phyloP scores from a whole-genome alignment of 2,888 invertebrate genomes.

The Corythucha ciliata region DNA sequence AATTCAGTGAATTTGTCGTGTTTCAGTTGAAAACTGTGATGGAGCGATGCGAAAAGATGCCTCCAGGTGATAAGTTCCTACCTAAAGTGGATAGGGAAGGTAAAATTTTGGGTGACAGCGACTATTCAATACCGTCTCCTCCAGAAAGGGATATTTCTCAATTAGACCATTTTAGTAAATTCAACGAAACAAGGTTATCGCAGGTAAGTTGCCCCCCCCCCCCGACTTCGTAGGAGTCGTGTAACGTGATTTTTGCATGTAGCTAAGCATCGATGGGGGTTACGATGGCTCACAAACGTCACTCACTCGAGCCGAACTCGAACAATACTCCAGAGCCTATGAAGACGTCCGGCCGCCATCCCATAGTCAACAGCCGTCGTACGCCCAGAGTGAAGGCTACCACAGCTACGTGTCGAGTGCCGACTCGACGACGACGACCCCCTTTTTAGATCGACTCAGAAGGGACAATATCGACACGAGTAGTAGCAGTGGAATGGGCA shows the following conservation, averaged over 20 bases:
- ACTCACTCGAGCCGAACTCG: constrained; percentile 45
- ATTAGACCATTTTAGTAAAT: constrained; percentile 42
- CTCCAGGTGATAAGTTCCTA: constrained; percentile 39
- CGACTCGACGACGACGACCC: constrained; percentile 61
- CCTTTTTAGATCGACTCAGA: constrained; percentile 53
- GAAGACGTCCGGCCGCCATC: constrained; percentile 39
- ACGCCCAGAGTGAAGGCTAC: constrained; percentile 71
- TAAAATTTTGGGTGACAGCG: constrained; percentile 51
- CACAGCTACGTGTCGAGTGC: constrained; percentile 71
- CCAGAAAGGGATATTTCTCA: constrained; percentile 51
- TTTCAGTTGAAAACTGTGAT: constrained; percentile 57
- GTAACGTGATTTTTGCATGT: constrained; percentile 9
- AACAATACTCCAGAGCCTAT: constrained; percentile 45
- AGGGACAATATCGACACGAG: constrained; percentile 22
- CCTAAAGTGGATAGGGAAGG: constrained; percentile 56
- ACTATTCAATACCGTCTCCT: constrained; percentile 59
- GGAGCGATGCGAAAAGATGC: constrained; percentile 54
- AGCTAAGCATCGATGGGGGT: constrained; percentile 31
- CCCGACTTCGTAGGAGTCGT: not conserved
- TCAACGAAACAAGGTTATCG: constrained; percentile 43
- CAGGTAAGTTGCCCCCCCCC: constrained; percentile 13
- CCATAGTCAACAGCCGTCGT: constrained; percentile 63
- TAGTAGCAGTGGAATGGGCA: constrained; percentile 1
- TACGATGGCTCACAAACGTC: constrained; percentile 38
- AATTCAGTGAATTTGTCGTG: too few relatives aligned